Conservation (phyloP, 2,888 invertebrate genomes). For the Eumerus sabulonum region DNA sequence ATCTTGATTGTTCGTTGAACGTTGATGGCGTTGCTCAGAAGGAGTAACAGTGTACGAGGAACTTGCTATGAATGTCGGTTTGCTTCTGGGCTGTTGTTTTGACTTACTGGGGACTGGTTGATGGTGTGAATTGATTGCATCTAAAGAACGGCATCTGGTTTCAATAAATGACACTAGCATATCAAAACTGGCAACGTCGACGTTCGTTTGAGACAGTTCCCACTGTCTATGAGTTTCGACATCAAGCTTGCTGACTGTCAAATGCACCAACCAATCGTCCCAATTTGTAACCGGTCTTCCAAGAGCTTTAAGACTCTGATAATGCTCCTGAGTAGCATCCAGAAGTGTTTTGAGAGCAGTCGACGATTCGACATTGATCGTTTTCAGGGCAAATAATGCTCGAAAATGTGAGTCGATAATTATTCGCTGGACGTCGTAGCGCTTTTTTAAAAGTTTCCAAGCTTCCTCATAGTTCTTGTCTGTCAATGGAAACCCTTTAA, state of each 20-base stretch:
- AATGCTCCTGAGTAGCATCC: no score
- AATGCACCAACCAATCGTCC: no score
- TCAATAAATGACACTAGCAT: slow-evolving; percentile 29
- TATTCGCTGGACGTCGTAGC: slow-evolving; percentile 1
- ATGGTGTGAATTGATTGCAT: background rate
- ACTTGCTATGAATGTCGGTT: background rate
- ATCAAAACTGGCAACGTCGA: slow-evolving; percentile 36
- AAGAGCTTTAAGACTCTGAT: slow-evolving; percentile 16
- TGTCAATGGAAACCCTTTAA: background rate
- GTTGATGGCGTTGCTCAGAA: no score
- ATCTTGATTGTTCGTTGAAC: background rate
- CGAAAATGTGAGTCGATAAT: no score
- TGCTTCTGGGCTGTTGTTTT: slow-evolving; percentile 13
- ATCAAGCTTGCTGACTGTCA: no score
- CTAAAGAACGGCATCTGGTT: slow-evolving; percentile 1
- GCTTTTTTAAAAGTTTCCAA: background rate
- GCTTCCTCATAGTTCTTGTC: no score
- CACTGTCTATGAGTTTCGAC: slow-evolving; percentile 51
- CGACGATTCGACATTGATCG: slow-evolving; percentile 8
- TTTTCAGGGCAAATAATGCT: slow-evolving; percentile 3
- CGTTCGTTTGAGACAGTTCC: slow-evolving; percentile 34
- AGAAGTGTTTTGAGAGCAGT: slow-evolving; percentile 1
- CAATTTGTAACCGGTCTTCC: no score
- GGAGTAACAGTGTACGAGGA: background rate
- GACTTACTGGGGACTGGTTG: background rate